Base-by-base conservation (phyloP, 2,113 vertebrate genomes). In the Hydrolagus affinis region DNA sequence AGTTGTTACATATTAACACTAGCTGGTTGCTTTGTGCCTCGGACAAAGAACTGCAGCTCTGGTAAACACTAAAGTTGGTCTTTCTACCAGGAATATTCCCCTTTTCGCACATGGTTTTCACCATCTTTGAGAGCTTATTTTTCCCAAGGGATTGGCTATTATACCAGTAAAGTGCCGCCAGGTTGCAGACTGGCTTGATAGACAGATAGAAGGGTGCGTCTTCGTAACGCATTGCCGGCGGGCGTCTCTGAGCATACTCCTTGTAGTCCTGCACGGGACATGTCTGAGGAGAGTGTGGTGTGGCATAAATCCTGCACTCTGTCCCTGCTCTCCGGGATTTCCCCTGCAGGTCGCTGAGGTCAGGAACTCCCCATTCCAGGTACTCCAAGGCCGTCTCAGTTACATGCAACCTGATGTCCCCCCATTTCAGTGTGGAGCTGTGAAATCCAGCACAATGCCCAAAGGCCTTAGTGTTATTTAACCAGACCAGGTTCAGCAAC, bases 121-220 rank as follows among this genome's bases (percentile, higher is more conserved):
- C 95, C 94, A 95, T 95, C 91, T 95, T 95, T 87, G 95, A 94
- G 85, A 95, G 90, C 88, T 95, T 95, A 88, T 95, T 95, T 89
- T 95, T 95, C 85, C 95, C 95, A 4, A 95, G 92, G 59, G 95
- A 94, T 86, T 95, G 94, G 88, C 95, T 95, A 14, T 95, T 95
- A 90, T 95, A 95, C 94, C 95, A 95, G 60, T 95, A 94, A 28
- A 95, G 93, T 0, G 95, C 94, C 0, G 95, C 95, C 89, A 95
- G 77, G 89, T 95, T 95, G 86, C 95, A 94, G 0, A 95, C 95
- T 0, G 95, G 94, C 86, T 95, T 95, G 89, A 95, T 95, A 87
- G 95, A 95, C 85, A 95, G 76, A 87, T 96, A 95, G 25, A 96
- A 95, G 1, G 95, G 95, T 0, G 95, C 94, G 0, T 95, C 94